Base-by-base conservation (phyloP, 2,888 invertebrate genomes). In the Andrena haemorrhoa region DNA sequence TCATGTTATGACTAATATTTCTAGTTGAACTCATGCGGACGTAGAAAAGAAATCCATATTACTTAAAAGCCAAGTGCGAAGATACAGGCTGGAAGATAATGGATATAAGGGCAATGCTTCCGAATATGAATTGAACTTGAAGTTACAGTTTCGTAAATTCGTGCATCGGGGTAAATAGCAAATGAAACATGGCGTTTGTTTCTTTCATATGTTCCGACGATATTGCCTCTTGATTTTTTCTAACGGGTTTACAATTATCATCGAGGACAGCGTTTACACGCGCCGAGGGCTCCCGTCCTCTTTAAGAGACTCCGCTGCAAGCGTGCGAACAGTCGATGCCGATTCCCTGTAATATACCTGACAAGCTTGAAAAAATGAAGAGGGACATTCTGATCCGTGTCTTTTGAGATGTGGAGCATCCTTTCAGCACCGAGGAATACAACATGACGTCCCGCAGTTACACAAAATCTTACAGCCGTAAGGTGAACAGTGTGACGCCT, bases 381-480 rank as follows among this genome's bases (percentile, higher is more conserved):
- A 87, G 61, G 84, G 81, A 83, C 74, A 86, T 85, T 78, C 82
- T 84, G 78, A 82, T 64, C 80, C 79, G 89, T 89, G 86, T 86
- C 70, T 84, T 75, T 89, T 91, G 90, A 88, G 85, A 91, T 90
- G 89, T 80, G 83, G 83, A 86, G 86, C 78, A 76, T 82, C 87
- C 87, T 79, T 90, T 26, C 82, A 66, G 73, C 87, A 85, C 68
- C 79, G 68, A 86, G 61, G 84, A 58, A 79, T 75, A 60, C 76
- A 92, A 90, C 91, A 93, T 93, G 93, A 92, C 93, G 91, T 93
- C 93, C 84, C 93, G 92, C 79, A 91, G 93, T 89, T 94, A 92
- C 86, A 93, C 93, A 74, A 94, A 93, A 91, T 92, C 93, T 61
- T 93, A 92, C 86, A 92, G 90, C 85, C 93, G 94, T 73, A 94